Evolutionary conservation across 2,113 vertebrate genomes (phyloP).

Genomic region (Elephantulus edwardii): DNA sequence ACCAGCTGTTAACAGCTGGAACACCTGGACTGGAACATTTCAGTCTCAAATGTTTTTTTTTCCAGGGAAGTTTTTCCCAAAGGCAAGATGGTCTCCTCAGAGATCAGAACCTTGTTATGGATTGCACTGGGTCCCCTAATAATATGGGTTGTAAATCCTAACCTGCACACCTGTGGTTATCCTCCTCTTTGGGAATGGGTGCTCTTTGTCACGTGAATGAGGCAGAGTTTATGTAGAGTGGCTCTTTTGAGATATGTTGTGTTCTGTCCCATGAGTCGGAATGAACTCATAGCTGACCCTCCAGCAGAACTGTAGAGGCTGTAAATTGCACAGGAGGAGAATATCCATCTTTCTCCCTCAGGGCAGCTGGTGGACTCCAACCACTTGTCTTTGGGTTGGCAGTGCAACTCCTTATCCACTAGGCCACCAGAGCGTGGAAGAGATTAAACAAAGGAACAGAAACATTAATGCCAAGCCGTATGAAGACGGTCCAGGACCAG

Average conservation of each 20-base stretch:
- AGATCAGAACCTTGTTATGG: background rate
- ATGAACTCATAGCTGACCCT: too few relatives aligned
- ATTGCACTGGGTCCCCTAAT: background rate
- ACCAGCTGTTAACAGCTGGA: background rate
- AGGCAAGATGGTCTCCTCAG: background rate
- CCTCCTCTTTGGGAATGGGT: background rate
- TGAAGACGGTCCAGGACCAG: background rate
- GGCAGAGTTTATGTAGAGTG: background rate
- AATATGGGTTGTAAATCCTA: background rate
- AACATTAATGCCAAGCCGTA: background rate
- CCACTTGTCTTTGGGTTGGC: too few relatives aligned
- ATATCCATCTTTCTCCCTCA: too few relatives aligned
- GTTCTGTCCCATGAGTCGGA: too few relatives aligned
- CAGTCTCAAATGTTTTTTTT: background rate
- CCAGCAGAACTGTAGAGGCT: too few relatives aligned
- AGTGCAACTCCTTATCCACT: too few relatives aligned
- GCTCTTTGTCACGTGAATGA: background rate
- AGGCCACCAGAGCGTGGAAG: too few relatives aligned
- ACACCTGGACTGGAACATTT: background rate
- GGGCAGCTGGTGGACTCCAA: too few relatives aligned
- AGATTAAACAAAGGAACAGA: background rate
- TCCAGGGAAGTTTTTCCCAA: background rate
- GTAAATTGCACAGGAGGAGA: too few relatives aligned
- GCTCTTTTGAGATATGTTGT: too few relatives aligned
- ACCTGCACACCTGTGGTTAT: background rate